Evolutionary conservation across 2,797 vertebrate genomes (phyloP), one percentile per base, ranked within the genome.

Genomic region (Odontamblyopus lacepedii): DNA sequence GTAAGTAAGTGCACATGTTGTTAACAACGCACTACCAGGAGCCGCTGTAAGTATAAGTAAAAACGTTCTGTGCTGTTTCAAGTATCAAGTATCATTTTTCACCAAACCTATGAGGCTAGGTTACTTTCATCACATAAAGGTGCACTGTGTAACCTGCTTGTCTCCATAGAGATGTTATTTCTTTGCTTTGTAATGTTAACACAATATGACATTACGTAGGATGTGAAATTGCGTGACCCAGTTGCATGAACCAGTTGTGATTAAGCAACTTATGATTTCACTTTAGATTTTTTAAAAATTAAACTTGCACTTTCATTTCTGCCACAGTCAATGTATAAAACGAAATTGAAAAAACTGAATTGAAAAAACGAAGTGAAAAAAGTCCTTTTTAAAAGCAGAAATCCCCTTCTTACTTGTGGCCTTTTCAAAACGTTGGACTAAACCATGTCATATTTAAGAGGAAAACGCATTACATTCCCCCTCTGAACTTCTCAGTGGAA

Each of bases 391-490:
- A 57, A 8, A 69, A 83, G 77, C 73, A 80, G 80, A 86, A 84
- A 86, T 76, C 75, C 80, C 81, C 78, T 73, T 50, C 60, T 76
- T 57, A 80, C 75, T 79, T 83, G 83, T 83, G 71, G 73, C 71
- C 66, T 77, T 85, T 85, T 85, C 75, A 84, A 83, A 91, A 73
- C 68, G 72, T 64, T 76, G 76, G 76, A 84, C 80, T 82, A 82
- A 89, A 80, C 74, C 69, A 78, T 84, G 84, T 82, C 86, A 84
- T 78, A 88, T 85, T 80, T 69, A 67, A 74, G 67, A 70, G 66
- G 74, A 74, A 82, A 83, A 82, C 50, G 56, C 63, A 3, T 81
- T 78, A 81, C 63, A 83, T 78, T 77, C 78, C n/a, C 78, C 75
- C 65, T 82, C 81, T 80, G 81, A 87, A 79, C 56, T 80, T 76